phyloP scores from a whole-genome alignment of 2,113 vertebrate species.

The Tachycineta bicolor region DNA sequence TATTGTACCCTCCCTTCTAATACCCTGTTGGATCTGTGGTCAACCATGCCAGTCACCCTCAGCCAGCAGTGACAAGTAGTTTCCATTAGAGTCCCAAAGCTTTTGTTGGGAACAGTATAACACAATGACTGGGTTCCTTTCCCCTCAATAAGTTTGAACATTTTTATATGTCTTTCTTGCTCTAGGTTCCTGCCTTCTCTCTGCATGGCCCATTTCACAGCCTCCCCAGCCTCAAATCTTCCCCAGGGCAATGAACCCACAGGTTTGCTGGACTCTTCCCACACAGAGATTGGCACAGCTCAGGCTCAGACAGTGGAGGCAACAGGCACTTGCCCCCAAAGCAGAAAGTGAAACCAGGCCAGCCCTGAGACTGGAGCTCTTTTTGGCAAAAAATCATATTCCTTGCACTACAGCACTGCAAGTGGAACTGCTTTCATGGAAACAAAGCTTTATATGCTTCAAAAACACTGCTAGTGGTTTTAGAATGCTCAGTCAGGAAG shows the following conservation, averaged over 20 bases:
- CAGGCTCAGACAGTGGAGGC: not conserved
- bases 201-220: not conserved
- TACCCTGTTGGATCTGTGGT: not conserved
- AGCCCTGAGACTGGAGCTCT: not conserved
- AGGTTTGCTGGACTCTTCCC: not conserved
- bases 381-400: not conserved
- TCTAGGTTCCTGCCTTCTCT: not conserved
- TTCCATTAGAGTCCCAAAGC: not conserved
- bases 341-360: not conserved
- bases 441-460: conserved; percentile 6
- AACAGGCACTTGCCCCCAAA: not conserved
- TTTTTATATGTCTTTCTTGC: not conserved
- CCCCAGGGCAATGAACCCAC: accelerated
- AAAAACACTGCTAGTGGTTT: not conserved
- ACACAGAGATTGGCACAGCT: not conserved
- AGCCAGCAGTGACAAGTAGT: not conserved
- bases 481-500: conserved; percentile 9
- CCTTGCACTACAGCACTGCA: not conserved
- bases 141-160: not conserved
- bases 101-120: not conserved
- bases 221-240: not conserved
- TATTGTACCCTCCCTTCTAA: not conserved
- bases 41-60: not conserved
- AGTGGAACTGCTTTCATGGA: not conserved
- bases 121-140: not conserved